phyloP scores from a whole-genome alignment of 2,888 invertebrate genomes.

The Cylloceria caligata region DNA sequence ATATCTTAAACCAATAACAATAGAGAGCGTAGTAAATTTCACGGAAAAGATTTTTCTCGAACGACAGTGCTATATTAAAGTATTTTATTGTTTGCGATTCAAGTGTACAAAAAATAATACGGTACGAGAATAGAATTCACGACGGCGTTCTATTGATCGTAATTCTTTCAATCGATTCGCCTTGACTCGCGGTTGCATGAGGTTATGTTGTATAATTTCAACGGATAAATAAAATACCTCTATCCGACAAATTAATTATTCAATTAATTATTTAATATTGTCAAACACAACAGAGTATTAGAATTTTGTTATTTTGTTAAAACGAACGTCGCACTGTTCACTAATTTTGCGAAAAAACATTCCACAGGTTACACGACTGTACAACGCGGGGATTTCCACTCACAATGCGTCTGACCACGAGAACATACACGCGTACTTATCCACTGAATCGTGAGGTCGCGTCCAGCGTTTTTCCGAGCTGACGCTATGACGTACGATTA shows the following conservation, averaged over 20 bases:
- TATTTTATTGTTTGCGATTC: background rate
- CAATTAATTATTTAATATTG: too few species aligned
- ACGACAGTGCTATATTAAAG: background rate
- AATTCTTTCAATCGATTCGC: slow-evolving; percentile 40
- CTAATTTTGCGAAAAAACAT: background rate
- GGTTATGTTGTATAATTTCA: slow-evolving; percentile 14
- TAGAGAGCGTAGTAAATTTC: background rate
- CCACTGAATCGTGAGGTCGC: slow-evolving; percentile 24
- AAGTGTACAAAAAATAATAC: background rate
- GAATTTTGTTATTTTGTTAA: background rate
- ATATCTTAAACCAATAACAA: background rate
- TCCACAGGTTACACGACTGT: background rate
- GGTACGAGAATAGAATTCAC: slow-evolving; percentile 11
- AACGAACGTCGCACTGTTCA: background rate
- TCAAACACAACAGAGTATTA: background rate
- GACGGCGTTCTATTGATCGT: slow-evolving; percentile 46
- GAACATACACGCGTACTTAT: slow-evolving; percentile 8
- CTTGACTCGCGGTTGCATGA: background rate
- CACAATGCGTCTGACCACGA: slow-evolving; percentile 34
- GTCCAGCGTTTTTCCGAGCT: background rate
- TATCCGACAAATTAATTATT: background rate
- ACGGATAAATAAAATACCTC: slow-evolving; percentile 1
- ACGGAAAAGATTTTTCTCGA: background rate
- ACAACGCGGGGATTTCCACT: background rate
- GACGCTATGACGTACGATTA: background rate